These are phyloP conservation scores for Trachelus troglodyta DNA, from an alignment of 2,888 invertebrate species.

Conservation along the genomic window DNA sequence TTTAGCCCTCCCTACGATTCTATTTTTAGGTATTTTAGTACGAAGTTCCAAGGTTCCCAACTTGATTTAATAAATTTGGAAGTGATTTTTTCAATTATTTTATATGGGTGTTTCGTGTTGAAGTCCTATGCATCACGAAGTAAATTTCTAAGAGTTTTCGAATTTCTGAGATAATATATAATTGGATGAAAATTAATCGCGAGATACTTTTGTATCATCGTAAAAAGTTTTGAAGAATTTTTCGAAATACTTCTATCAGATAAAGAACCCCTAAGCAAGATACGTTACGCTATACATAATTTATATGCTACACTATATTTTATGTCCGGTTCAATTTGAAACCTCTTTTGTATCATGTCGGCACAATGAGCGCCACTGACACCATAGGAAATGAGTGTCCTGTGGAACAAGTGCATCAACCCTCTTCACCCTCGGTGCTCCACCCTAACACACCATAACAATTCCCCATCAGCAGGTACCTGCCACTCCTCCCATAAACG, in stretches of 20 bases:
- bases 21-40: not conserved
- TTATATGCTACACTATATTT: not conserved
- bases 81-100: not conserved
- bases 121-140: not conserved
- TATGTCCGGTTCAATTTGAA: not conserved
- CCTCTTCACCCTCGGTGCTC: conserved; percentile 32
- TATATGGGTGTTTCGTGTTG: not conserved
- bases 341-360: not conserved
- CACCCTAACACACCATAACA: conserved; percentile 24
- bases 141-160: not conserved
- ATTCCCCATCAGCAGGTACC: conserved; percentile 38
- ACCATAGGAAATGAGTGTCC: conserved; percentile 38
- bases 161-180: not conserved
- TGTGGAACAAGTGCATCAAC: conserved; percentile 49
- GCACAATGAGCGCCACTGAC: conserved; percentile 36
- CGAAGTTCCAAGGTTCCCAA: not conserved
- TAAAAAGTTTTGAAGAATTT: not conserved
- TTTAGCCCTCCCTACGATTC: not conserved
- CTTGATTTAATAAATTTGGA: not conserved
- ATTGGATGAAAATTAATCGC: not conserved
- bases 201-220: too few species aligned
- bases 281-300: not conserved
- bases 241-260: not conserved
- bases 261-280: not conserved
- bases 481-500: conserved; percentile 25